Evolutionary conservation across 92 coral and sea anemone genomes (phyloP).

Genomic region (Heteractis magnifica): DNA sequence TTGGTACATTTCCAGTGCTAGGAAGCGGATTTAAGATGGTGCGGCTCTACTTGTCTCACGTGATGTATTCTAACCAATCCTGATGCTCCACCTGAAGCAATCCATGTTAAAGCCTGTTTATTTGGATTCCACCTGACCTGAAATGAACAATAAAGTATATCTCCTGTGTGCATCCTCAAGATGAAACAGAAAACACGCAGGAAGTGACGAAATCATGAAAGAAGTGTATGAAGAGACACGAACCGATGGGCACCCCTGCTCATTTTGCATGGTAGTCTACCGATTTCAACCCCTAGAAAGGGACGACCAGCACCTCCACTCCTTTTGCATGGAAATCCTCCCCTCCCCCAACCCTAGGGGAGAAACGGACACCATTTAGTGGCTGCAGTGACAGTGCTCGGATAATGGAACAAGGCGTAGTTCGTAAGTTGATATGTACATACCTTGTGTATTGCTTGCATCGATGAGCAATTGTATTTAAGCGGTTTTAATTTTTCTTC

Average conservation of each 20-base stretch:
- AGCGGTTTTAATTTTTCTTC: neutral
- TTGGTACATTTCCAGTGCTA: neutral
- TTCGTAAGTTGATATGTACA: neutral
- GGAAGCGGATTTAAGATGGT: constrained; percentile 3
- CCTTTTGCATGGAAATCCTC: neutral
- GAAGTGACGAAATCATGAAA: too few relatives aligned
- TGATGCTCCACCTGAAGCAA: constrained; percentile 86
- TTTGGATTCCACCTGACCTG: constrained; percentile 98
- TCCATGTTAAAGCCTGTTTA: constrained; percentile 75
- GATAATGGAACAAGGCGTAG: too few relatives aligned
- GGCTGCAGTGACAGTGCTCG: too few relatives aligned
- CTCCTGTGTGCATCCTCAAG: neutral
- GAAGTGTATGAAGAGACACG: too few relatives aligned
- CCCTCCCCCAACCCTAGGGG: neutral
- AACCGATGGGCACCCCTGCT: too few relatives aligned
- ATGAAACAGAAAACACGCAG: too few relatives aligned
- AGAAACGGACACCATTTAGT: too few relatives aligned
- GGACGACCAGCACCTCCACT: neutral
- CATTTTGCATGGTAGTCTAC: too few relatives aligned
- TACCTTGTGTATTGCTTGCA: constrained; percentile 55
- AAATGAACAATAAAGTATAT: neutral
- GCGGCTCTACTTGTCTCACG: constrained; percentile 26
- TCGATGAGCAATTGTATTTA: constrained; percentile 20
- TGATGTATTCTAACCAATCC: constrained; percentile 84
- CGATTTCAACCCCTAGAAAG: neutral